Evolutionary conservation across 2,113 vertebrate species (phyloP).

Genomic region (Melanotaenia duboulayi): DNA sequence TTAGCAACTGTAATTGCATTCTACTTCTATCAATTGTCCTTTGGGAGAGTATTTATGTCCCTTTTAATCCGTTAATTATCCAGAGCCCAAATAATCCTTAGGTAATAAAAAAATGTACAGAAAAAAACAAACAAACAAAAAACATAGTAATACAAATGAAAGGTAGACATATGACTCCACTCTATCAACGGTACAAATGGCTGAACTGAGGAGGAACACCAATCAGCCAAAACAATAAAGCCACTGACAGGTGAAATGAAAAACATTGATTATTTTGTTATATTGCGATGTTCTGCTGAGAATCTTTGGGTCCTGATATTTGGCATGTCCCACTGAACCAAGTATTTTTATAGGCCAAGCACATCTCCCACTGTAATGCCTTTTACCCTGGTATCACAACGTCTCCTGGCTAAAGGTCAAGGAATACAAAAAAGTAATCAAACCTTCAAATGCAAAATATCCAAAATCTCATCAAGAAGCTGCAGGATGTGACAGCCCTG

Average conservation of each 20-base stretch:
- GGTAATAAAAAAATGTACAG: neutral
- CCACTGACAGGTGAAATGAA: neutral
- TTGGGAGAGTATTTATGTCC: constrained; percentile 5
- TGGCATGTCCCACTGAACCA: neutral
- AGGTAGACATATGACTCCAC: neutral
- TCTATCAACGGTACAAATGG: neutral
- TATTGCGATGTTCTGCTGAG: neutral
- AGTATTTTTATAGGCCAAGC: neutral
- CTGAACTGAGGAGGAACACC: neutral
- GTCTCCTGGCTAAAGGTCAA: too few relatives aligned
- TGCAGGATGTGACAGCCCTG: too few relatives aligned
- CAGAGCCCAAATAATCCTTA: neutral
- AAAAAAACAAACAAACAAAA: neutral
- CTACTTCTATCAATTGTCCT: constrained; percentile 11
- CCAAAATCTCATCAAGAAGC: too few relatives aligned
- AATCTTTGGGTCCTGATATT: neutral
- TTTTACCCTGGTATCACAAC: neutral
- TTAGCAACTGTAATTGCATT: constrained; percentile 36
- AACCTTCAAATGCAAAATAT: too few relatives aligned
- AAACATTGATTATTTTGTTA: constrained; percentile 2
- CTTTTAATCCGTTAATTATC: constrained; percentile 27
- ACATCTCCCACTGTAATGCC: neutral
- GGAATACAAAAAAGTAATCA: too few relatives aligned
- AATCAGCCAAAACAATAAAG: neutral
- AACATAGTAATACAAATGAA: neutral